Base-by-base conservation (phyloP, 2,113 vertebrate species). In the Chamaetylas fuelleborni region DNA sequence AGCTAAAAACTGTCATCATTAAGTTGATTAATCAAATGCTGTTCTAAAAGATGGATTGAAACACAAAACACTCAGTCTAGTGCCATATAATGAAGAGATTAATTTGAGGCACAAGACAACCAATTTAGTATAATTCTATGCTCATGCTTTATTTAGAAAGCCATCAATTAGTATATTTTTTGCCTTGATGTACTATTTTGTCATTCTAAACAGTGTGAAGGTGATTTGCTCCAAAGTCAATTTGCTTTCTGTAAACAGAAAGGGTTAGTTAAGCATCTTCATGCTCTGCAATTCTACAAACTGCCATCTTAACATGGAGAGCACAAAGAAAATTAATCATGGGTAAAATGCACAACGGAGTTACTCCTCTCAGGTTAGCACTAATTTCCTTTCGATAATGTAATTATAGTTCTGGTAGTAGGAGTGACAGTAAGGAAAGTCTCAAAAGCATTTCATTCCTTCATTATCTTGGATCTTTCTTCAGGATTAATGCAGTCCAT, bases 51-150 rank as follows among this genome's bases (percentile, higher is more conserved):
- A 98, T 98, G 92, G 84, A 94, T 98, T 97, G 98, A 98, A 98
- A 98, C 97, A 97, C 89, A 96, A 96, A 97, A 95, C 97, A 98
- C 96, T 98, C 98, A 98, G 97, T 86, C 95, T 90, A 95, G 82
- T 97, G 95, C 93, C 97, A 97, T 81, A 96, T 98, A 99, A 98
- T 98, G 96, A 98, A 98, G 97, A 98, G 98, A 98, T 98, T 98
- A 98, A 97, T 98, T 97, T 97, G 86, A 97, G 97, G 96, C 92
- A 95, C 85, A 98, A 98, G 98, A 97, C 98, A 98, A 98, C 97
- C 96, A 98, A 96, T 98, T 98, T 98, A 98, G 93, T 97, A 93
- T 97, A 96, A 96, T 94, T 96, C 93, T 95, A 94, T 95, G 88
- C 91, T 97, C 95, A 95, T 83, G 80, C 96, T 98, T 98, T 98